Evolutionary conservation across 2,888 invertebrate genomes (phyloP), one percentile per base, ranked within the genome.

Genomic region (Teinopalpus imperialis): DNA sequence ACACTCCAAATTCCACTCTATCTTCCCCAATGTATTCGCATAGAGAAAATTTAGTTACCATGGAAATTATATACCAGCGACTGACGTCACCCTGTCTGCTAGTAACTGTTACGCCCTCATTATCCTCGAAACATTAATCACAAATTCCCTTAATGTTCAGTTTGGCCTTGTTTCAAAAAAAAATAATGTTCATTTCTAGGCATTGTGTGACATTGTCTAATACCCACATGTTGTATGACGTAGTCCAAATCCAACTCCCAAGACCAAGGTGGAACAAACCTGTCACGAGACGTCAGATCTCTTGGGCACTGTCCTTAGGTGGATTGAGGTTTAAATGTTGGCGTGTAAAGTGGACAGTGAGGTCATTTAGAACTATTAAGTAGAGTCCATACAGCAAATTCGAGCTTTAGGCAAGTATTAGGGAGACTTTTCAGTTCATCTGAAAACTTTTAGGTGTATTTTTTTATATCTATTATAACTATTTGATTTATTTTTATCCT

Each of bases 221-320:
- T 18, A 32, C 18, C 18, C n/a, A 13, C 3, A 18, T 4, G n/a
- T 18, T 8, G 8, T 2, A 5, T 32, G 32, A 6, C 20, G 9
- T 32, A 5, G 0, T 7, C 4, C 6, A 10, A 3, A 20, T 1
- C 7, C 12, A 21, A 9, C 14, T 21, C 30, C 40, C 40, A 40
- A 40, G 40, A 40, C 14, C 3, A 2, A 26, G 10, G 14, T 29
- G 13, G 20, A 36, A 24, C 3, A 8, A 24, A 2, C 13, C 0
- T 16, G 26, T 6, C 36, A 36, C 36, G 26, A 24, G 36, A 36
- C 6, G 36, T 24, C 21, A 34, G 3, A 6, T 20, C 14, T 8
- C 9, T 24, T n/a, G 26, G 36, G 8, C 2, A 26, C 16, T 36
- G 26, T 3, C 10, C 12, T 12, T 12, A 27, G 1, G 12, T 6